phyloP scores from a whole-genome alignment of 2,797 vertebrate genomes.

The Rhinichthys osculus region DNA sequence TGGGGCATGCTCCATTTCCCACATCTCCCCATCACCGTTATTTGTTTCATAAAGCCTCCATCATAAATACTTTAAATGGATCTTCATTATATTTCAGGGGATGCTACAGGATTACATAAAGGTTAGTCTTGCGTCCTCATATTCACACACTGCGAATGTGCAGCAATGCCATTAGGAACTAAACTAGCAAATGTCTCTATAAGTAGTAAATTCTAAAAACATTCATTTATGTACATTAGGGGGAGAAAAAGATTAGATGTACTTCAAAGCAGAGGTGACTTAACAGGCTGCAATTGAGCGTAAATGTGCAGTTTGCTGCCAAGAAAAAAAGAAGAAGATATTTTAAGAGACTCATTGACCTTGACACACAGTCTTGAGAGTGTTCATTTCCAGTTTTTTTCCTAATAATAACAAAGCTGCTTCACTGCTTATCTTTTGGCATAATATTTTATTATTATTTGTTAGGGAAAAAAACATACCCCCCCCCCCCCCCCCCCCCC shows the following conservation, averaged over 20 bases:
- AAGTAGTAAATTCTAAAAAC: constrained; percentile 12
- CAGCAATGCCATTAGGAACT: constrained; percentile 35
- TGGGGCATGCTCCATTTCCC: constrained; percentile 50
- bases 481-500: too few species aligned
- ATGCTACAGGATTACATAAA: constrained; percentile 31
- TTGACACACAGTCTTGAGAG: constrained; percentile 10
- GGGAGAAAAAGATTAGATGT: not conserved
- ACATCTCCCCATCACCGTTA: constrained; percentile 46
- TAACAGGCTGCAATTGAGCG: constrained; percentile 9
- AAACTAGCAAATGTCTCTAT: constrained; percentile 30
- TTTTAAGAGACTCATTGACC: constrained; percentile 3
- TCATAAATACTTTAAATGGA: constrained; percentile 53
- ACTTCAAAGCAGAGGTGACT: constrained; percentile 14
- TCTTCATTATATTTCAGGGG: constrained; percentile 49
- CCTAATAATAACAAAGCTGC: not conserved
- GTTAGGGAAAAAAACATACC: not conserved
- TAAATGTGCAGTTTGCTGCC: constrained; percentile 14
- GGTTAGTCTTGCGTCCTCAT: constrained; percentile 2
- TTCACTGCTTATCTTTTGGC: not conserved
- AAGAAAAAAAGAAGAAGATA: not conserved
- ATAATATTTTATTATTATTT: not conserved
- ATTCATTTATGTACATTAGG: constrained; percentile 21
- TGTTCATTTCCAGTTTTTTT: not conserved
- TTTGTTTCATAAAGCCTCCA: constrained; percentile 66
- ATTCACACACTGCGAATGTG: constrained; percentile 33